These are phyloP conservation scores for Hippocampus zosterae DNA, from an alignment of 2,113 vertebrate species.

Conservation along the genomic window DNA sequence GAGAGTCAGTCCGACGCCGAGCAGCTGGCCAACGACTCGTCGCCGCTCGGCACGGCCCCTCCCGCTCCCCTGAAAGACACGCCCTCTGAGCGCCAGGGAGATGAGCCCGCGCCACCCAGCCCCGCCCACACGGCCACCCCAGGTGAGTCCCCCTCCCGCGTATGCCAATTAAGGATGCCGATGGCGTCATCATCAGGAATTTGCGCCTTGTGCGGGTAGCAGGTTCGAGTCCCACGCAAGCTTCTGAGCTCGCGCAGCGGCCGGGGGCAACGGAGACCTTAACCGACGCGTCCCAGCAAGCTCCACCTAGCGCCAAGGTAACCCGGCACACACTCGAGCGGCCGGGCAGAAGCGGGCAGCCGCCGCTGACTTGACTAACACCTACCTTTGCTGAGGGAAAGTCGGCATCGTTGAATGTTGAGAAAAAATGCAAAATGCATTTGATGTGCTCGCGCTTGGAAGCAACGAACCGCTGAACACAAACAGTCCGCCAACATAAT, in stretches of 20 bases:
- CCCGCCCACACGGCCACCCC: conserved; percentile 37
- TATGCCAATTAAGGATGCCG: not conserved
- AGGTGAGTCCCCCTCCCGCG: conserved; percentile 13
- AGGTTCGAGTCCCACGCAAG: conserved; percentile 30
- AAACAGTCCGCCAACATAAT: no score
- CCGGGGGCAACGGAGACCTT: conserved; percentile 41
- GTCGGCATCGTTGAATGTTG: no score
- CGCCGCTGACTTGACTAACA: no score
- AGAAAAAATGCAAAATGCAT: no score
- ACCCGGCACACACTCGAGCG: not conserved
- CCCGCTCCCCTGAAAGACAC: conserved; percentile 11
- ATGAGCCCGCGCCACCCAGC: not conserved
- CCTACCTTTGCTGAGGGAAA: no score
- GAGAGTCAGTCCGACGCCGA: conserved; percentile 85
- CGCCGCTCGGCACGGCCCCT: conserved; percentile 34
- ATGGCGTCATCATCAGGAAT: no score
- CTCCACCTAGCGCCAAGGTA: conserved; percentile 46
- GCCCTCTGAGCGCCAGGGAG: conserved; percentile 21
- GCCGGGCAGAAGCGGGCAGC: no score
- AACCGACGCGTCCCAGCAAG: conserved; percentile 17
- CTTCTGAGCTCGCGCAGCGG: conserved; percentile 33
- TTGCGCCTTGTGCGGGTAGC: not conserved
- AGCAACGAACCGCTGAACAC: no score
- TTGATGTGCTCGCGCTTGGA: no score
- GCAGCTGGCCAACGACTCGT: conserved; percentile 32